Conservation (phyloP, 2,797 vertebrate genomes). For the Melanotaenia parkinsoni region DNA sequence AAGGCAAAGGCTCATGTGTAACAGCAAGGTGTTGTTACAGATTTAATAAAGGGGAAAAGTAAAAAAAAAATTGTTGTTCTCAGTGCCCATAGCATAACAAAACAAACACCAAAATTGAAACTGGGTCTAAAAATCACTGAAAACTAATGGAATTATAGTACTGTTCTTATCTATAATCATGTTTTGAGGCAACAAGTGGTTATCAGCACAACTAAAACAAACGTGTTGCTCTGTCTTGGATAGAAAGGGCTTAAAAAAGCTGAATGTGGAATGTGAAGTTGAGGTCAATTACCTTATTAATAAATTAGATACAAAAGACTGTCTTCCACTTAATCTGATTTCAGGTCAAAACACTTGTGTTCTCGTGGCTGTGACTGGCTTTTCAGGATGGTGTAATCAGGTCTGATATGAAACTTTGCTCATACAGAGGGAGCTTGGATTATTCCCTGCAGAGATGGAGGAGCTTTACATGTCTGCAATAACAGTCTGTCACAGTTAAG, state of each 20-base stretch:
- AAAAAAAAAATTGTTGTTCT: conserved; percentile 5
- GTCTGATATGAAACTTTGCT: conserved; percentile 46
- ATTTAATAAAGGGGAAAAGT: conserved; percentile 21
- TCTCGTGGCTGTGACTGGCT: conserved; percentile 27
- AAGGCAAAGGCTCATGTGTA: not conserved
- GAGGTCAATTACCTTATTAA: not conserved
- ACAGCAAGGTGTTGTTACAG: not conserved
- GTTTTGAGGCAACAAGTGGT: conserved; percentile 2
- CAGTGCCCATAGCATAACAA: not conserved
- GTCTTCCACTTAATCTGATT: conserved; percentile 17
- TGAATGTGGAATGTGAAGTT: not conserved
- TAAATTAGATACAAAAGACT: conserved; percentile 1
- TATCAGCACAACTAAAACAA: conserved; percentile 8
- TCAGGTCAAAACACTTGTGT: conserved; percentile 11
- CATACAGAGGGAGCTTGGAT: conserved; percentile 20
- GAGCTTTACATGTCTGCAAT: conserved; percentile 40
- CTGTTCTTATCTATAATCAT: conserved; percentile 7
- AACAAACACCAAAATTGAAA: not conserved
- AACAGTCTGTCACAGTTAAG: conserved; percentile 29
- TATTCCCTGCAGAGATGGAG: conserved; percentile 35
- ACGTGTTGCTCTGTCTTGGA: conserved; percentile 9
- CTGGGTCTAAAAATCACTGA: not conserved
- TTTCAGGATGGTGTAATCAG: conserved; percentile 43
- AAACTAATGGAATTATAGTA: not conserved
- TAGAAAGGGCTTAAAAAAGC: conserved; percentile 18